phyloP scores from a whole-genome alignment of 2,797 vertebrate species.

The Smutsia temminckii region DNA sequence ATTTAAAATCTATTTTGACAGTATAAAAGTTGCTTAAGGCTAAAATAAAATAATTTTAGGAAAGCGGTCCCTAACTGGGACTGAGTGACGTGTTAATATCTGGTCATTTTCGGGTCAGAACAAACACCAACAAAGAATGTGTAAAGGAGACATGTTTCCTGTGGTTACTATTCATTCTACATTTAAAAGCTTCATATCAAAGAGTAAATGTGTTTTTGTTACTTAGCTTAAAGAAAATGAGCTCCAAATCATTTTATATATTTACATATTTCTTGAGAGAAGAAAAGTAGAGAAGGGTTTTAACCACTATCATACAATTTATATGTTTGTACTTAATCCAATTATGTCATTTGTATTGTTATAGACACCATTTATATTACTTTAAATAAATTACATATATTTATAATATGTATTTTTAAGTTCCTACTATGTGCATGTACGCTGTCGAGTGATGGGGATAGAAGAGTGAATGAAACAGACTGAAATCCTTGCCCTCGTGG shows the following conservation, averaged over 20 bases:
- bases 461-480: not conserved
- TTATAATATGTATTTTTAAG: not conserved
- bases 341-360: not conserved
- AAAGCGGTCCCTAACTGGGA: not conserved
- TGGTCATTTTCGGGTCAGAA: not conserved
- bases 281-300: too few species aligned
- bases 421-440: not conserved
- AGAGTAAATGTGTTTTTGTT: not conserved
- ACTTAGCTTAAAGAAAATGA: not conserved
- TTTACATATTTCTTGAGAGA: too few species aligned
- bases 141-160: not conserved
- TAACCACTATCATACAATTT: not conserved
- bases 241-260: not conserved
- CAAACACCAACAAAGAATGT: not conserved
- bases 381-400: not conserved
- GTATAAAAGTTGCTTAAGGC: not conserved
- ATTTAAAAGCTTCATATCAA: not conserved
- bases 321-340: not conserved
- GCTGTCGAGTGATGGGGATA: not conserved
- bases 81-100: not conserved
- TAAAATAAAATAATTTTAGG: not conserved
- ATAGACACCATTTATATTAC: not conserved
- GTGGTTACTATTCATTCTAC: not conserved
- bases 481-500: not conserved
- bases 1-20: not conserved